Percentiles rank a stretch among this genome's conserved stretches.
Evolutionary conservation across 2,797 vertebrate species (phyloP).

Genomic region (Ctenopoma multispine): DNA sequence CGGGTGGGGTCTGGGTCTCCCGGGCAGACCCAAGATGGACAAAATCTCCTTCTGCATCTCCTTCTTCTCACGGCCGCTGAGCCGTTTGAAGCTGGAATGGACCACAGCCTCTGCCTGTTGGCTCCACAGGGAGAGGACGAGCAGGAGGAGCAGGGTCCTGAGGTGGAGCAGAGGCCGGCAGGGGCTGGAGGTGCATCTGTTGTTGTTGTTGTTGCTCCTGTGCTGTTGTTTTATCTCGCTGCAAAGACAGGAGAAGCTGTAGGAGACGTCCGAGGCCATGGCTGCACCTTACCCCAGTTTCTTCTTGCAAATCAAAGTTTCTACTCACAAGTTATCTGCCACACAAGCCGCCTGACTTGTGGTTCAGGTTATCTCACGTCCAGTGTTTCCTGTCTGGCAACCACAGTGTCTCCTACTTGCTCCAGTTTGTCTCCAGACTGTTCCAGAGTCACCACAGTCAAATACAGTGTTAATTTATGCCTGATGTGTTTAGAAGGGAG

Average conservation of each 20-base stretch:
- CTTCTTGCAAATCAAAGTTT: constrained; percentile 4
- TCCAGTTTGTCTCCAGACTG: constrained; percentile 2
- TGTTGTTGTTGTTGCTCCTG: neutral
- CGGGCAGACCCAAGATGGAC: constrained; percentile 91
- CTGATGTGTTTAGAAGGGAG: constrained; percentile 62
- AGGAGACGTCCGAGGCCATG: constrained; percentile 43
- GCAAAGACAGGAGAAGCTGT: constrained; percentile 29
- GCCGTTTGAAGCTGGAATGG: constrained; percentile 86
- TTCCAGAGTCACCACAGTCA: constrained; percentile 30
- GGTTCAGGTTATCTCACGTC: neutral
- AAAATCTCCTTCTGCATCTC: constrained; percentile 96
- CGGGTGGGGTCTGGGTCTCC: constrained; percentile 87
- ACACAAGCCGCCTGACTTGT: neutral
- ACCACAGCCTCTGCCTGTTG: constrained; percentile 83
- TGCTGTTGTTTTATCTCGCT: constrained; percentile 15
- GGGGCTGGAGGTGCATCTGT: neutral
- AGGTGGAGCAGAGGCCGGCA: constrained; percentile 36
- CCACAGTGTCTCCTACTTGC: constrained; percentile 9
- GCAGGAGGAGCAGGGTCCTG: constrained; percentile 68
- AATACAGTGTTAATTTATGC: constrained; percentile 45
- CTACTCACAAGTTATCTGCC: neutral
- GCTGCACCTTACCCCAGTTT: neutral
- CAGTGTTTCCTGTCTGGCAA: constrained; percentile 25
- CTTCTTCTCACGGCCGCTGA: constrained; percentile 91
- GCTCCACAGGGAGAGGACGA: constrained; percentile 79